phyloP scores from a whole-genome alignment of 2,797 vertebrate species.

The Bucorvus abyssinicus region DNA sequence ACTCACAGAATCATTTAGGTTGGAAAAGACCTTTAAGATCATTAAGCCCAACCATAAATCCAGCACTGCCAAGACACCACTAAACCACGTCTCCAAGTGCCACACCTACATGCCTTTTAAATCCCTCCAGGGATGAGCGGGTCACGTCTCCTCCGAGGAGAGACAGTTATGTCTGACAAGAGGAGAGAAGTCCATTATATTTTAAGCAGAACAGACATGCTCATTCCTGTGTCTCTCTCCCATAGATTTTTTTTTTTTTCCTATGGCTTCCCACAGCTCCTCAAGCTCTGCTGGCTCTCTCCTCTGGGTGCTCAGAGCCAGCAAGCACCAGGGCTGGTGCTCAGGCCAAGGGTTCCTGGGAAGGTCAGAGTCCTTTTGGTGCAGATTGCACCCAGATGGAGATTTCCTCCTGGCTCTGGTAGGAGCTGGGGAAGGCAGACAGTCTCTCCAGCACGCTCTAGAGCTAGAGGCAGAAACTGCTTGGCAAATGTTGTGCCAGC shows the following conservation, averaged over 20 bases:
- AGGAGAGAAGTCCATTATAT: neutral
- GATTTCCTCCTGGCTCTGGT: constrained; percentile 29
- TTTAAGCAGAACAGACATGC: neutral
- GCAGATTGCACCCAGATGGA: constrained; percentile 36
- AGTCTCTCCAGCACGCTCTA: neutral
- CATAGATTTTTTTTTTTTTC: no score
- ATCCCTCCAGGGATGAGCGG: neutral
- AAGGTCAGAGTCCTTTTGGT: neutral
- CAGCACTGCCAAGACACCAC: neutral
- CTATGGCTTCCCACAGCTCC: neutral
- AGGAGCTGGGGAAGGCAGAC: constrained; percentile 8
- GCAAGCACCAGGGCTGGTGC: neutral
- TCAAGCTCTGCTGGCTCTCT: neutral
- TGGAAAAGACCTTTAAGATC: neutral
- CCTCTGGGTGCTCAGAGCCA: neutral
- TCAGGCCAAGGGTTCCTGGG: neutral
- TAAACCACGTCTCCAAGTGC: neutral
- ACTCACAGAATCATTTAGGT: neutral
- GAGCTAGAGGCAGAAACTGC: neutral
- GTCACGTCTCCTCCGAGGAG: no score
- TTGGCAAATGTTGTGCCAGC: neutral
- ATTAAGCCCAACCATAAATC: neutral
- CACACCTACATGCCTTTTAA: neutral
- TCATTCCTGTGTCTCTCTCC: neutral
- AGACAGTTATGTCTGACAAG: fast-evolving